These are phyloP conservation scores for Anadara kagoshimensis DNA, from an alignment of 1,140 invertebrate species.

Conservation along the genomic window DNA sequence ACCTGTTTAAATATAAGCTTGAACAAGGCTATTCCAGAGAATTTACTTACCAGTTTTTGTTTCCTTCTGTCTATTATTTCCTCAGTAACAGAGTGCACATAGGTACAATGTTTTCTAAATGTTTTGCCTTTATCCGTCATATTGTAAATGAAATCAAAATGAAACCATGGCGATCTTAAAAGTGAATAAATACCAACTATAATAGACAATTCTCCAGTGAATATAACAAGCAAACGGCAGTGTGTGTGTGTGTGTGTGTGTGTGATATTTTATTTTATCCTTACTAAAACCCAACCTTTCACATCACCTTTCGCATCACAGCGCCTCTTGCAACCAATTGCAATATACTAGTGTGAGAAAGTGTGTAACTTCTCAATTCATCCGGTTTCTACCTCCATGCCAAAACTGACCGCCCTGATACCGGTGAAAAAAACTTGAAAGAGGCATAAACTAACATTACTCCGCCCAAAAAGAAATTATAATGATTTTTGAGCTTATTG, in stretches of 20 bases:
- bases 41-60: slow-evolving; percentile 37
- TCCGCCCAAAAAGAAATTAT: too few relatives aligned
- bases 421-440: too few relatives aligned
- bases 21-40: too few relatives aligned
- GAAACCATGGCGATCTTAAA: slow-evolving; percentile 32
- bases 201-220: not conserved
- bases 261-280: too few relatives aligned
- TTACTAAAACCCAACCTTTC: too few relatives aligned
- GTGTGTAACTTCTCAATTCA: too few relatives aligned
- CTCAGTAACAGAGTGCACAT: slow-evolving; percentile 38
- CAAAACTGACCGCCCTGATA: too few relatives aligned
- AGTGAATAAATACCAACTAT: not conserved
- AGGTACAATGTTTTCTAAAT: slow-evolving; percentile 44
- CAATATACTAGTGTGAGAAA: not conserved
- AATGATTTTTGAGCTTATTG: too few relatives aligned
- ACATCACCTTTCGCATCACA: not conserved
- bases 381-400: too few relatives aligned
- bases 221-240: not conserved
- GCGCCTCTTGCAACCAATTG: not conserved
- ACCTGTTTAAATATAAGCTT: too few relatives aligned
- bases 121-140: slow-evolving; percentile 35
- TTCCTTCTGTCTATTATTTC: slow-evolving; percentile 43
- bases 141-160: slow-evolving; percentile 40
- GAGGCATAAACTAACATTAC: too few relatives aligned
- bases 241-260: not conserved